These are phyloP conservation scores for Zaprionus ornatus DNA, from an alignment of 1,140 invertebrate species.

Conservation along the genomic window DNA sequence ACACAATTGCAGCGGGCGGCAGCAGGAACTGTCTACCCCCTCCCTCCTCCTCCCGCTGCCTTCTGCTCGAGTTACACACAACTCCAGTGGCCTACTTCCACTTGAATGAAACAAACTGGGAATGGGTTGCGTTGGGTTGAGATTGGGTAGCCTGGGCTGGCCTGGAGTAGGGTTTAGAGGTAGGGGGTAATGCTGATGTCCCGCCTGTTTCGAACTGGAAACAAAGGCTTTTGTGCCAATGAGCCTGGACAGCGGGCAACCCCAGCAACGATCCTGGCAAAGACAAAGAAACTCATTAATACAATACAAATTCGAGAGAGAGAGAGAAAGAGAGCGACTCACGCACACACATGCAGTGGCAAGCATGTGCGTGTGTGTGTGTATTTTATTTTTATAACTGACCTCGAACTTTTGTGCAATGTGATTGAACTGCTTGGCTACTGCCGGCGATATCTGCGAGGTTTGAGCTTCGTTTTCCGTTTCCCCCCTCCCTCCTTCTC, in stretches of 20 bases:
- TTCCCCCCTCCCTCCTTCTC: constrained; percentile 20
- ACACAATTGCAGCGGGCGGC: constrained; percentile 64
- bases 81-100: constrained; percentile 81
- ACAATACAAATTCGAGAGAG: constrained; percentile 70
- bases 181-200: not conserved
- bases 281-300: constrained; percentile 78
- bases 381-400: constrained; percentile 80
- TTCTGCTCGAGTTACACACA: constrained; percentile 62
- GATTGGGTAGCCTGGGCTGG: not conserved
- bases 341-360: not conserved
- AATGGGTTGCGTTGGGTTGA: constrained; percentile 11
- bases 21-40: constrained; percentile 8
- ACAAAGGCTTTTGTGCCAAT: constrained; percentile 67
- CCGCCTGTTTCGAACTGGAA: constrained; percentile 16
- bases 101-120: constrained; percentile 59
- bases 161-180: not conserved
- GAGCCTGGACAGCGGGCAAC: constrained; percentile 33
- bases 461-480: constrained; percentile 27
- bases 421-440: constrained; percentile 73
- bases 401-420: constrained; percentile 83
- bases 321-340: constrained; percentile 19
- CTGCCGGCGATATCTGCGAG: constrained; percentile 68
- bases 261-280: constrained; percentile 52
- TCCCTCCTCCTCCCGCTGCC: constrained; percentile 30
- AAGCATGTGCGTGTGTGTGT: constrained; percentile 22